These are phyloP conservation scores for Trichomalopsis sarcophagae DNA, from an alignment of 1,140 invertebrate species.

Conservation along the genomic window DNA sequence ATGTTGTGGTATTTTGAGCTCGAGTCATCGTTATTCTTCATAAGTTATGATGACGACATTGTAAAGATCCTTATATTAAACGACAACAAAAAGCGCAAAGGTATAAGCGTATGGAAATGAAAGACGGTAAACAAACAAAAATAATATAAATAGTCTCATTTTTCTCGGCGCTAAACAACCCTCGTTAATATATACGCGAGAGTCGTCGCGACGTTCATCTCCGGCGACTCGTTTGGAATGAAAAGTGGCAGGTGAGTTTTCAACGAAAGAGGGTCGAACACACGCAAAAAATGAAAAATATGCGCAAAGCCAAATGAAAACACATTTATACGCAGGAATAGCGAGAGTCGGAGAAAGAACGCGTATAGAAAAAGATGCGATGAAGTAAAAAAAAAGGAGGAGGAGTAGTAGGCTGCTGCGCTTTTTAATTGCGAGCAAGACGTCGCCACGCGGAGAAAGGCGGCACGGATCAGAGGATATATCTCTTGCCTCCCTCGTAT, in stretches of 20 bases:
- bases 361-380: not conserved
- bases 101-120: too few species aligned
- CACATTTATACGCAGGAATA: not conserved
- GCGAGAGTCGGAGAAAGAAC: not conserved
- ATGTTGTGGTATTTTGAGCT: too few species aligned
- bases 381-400: slow-evolving; percentile 36
- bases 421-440: slow-evolving; percentile 59
- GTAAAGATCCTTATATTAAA: too few species aligned
- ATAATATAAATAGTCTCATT: too few species aligned
- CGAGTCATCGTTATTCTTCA: too few species aligned
- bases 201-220: slow-evolving; percentile 29
- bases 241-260: slow-evolving; percentile 45
- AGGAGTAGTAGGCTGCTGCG: slow-evolving; percentile 47
- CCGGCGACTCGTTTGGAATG: slow-evolving; percentile 40
- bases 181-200: not conserved
- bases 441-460: slow-evolving; percentile 47
- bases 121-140: not conserved
- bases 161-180: not conserved
- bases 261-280: not conserved
- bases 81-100: too few species aligned
- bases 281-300: slow-evolving; percentile 19
- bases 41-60: too few species aligned
- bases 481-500: slow-evolving; percentile 1
- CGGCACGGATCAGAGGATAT: slow-evolving; percentile 68
- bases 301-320: not conserved